Evolutionary conservation across 2,797 vertebrate species (phyloP), one percentile per base, ranked within the genome.

Genomic region (Catamblyrhynchus diadema): DNA sequence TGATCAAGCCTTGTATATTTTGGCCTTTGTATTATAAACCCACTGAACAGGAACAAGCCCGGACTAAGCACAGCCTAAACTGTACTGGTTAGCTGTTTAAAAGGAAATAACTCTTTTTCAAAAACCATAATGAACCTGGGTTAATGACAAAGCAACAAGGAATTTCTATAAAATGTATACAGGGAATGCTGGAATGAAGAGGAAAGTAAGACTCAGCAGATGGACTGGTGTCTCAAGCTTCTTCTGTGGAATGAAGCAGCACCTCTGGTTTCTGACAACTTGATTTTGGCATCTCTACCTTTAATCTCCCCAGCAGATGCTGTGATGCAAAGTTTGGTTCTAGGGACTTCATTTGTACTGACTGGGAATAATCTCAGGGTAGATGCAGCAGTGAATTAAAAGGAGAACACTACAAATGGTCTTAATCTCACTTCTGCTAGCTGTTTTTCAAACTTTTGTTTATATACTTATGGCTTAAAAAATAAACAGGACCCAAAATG

Each of bases 21-120:
- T 93, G 88, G 93, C 82, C 91, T 96, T 88, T 86, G 24, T 56
- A 91, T 39, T 70, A 42, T n/a, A 90, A 96, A 93, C 41, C 51
- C 50, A 89, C 85, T n/a, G 62, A 90, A 89, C 56, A 93, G 90
- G 83, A 97, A 89, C 67, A 87, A 94, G 86, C 64, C 60, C 64
- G 60, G 92, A 84, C 88, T 62, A 81, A 90, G 71, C 57, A 90
- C 22, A 81, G 62, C 51, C 74, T 72, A 90, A 87, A 83, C 35
- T 48, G 59, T 27, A 59, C 54, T 41, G 19, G 64, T 78, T 18
- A 73, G 60, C 24, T 57, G 56, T 86, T 88, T 86, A 53, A 82
- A 90, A 85, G 25, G 48, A 92, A 93, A 70, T 57, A 33, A 33
- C 30, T 84, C 45, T 57, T 57, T 94, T 85, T 7, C 73, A 28